phyloP scores from a whole-genome alignment of 2,797 vertebrate genomes.

The Catostomus latipinnis region DNA sequence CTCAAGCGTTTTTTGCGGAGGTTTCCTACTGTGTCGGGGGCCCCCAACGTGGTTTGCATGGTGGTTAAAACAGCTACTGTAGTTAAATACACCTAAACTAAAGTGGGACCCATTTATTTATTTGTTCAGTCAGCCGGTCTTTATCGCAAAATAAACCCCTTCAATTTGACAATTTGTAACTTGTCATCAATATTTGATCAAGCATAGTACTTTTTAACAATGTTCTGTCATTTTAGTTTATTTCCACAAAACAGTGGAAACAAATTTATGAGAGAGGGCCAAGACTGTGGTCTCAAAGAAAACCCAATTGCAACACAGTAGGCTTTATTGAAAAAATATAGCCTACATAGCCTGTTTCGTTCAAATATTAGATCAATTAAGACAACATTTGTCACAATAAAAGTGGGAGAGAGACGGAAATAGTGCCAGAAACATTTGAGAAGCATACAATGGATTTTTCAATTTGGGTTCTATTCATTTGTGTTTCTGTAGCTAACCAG shows the following conservation, averaged over 20 bases:
- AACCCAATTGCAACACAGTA: not conserved
- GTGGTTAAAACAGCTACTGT: no score
- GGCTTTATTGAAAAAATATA: constrained; percentile 10
- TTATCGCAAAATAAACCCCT: no score
- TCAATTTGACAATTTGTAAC: not conserved
- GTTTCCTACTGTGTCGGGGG: no score
- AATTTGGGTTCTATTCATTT: constrained; percentile 54
- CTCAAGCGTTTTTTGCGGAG: no score
- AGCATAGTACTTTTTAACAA: not conserved
- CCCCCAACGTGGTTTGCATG: no score
- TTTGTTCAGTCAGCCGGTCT: no score
- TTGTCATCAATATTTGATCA: not conserved
- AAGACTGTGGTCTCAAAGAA: not conserved
- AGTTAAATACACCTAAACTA: no score
- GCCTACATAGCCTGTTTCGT: constrained; percentile 22
- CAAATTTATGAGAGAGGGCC: not conserved
- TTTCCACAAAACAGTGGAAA: constrained; percentile 16
- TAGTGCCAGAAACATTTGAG: constrained; percentile 32
- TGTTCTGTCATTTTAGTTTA: constrained; percentile 17
- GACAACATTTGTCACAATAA: constrained; percentile 32
- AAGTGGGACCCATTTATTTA: no score
- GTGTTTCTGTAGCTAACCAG: constrained; percentile 53
- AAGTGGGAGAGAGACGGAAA: not conserved
- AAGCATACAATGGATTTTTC: constrained; percentile 57
- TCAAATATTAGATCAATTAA: constrained; percentile 46